A percentile compares a stretch with the other conserved stretches of the same genome.
Evolutionary conservation across 2,888 invertebrate genomes (phyloP).

Genomic region (Cryptocheilus praepositus): DNA sequence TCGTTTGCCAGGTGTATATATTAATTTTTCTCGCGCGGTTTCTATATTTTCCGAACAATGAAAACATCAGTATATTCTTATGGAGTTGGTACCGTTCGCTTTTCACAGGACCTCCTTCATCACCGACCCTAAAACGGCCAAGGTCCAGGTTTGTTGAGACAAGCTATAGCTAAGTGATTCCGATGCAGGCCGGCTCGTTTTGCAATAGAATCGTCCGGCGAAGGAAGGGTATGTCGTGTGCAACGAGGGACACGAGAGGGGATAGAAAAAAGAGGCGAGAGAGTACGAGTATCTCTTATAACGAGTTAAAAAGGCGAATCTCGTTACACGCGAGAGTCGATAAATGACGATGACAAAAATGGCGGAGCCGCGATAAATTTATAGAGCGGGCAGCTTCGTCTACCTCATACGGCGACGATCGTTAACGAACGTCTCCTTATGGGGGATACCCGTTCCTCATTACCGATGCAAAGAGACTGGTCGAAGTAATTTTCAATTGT

Average conservation of each 20-base stretch:
- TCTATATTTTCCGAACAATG: too few relatives aligned
- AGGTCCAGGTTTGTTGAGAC: too few relatives aligned
- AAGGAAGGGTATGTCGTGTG: not conserved
- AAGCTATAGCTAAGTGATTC: too few relatives aligned
- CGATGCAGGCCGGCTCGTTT: constrained; percentile 4
- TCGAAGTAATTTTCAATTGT: constrained; percentile 57
- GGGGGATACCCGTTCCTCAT: constrained; percentile 48
- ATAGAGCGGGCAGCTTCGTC: constrained; percentile 55
- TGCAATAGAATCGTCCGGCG: constrained; percentile 16
- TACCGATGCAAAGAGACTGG: constrained; percentile 55
- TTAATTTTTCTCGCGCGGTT: too few relatives aligned
- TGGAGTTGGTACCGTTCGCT: too few relatives aligned
- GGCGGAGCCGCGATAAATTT: constrained; percentile 58
- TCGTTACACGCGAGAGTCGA: constrained; percentile 54
- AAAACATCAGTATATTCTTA: too few relatives aligned
- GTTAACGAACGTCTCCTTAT: constrained; percentile 58
- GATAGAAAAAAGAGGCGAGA: not conserved
- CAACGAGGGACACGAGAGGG: constrained; percentile 27
- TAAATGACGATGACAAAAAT: constrained; percentile 68
- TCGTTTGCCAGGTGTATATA: too few relatives aligned
- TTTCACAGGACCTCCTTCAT: too few relatives aligned
- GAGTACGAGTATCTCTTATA: constrained; percentile 22
- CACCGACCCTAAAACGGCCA: too few relatives aligned
- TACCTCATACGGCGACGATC: constrained; percentile 45
- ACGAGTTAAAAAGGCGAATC: constrained; percentile 53